Conservation (phyloP, 1,140 invertebrate genomes). For the Atta cephalotes region DNA sequence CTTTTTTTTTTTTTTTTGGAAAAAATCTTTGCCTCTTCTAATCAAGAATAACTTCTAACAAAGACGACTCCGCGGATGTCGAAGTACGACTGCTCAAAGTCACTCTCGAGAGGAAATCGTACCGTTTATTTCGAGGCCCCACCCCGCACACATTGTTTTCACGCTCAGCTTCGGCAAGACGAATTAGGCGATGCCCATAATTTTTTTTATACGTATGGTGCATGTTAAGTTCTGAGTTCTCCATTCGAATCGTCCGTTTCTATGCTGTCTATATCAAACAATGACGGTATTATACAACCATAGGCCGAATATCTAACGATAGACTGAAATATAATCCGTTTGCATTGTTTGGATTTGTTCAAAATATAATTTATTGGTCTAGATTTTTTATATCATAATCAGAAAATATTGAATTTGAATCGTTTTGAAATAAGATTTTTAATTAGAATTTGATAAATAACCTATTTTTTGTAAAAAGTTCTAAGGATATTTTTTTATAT, state of each 20-base stretch:
- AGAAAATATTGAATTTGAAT: not conserved
- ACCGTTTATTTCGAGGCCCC: conserved; percentile 68
- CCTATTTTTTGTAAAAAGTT: not conserved
- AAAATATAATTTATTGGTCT: not conserved
- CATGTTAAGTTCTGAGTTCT: conserved; percentile 30
- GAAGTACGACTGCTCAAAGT: conserved; percentile 62
- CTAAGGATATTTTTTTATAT: not conserved
- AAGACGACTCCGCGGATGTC: conserved; percentile 9
- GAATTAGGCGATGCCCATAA: conserved; percentile 82
- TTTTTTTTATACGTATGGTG: conserved; percentile 71
- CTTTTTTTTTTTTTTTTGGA: not conserved
- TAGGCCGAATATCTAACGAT: not conserved
- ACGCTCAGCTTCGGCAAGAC: conserved; percentile 66
- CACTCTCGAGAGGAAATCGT: conserved; percentile 53
- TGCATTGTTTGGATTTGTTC: not conserved
- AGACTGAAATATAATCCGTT: conserved; percentile 12
- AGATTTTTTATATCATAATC: not conserved
- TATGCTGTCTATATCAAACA: conserved; percentile 6
- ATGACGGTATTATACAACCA: conserved; percentile 43
- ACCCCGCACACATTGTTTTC: conserved; percentile 78
- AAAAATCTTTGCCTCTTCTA: not conserved
- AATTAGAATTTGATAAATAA: not conserved
- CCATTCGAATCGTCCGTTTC: conserved; percentile 15
- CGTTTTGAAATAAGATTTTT: not conserved
- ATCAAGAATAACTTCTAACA: not conserved